A percentile compares a stretch with the other conserved stretches of the same genome.
Conservation (phyloP, 23 tunicate genomes). For the Halocynthia aurantium region DNA sequence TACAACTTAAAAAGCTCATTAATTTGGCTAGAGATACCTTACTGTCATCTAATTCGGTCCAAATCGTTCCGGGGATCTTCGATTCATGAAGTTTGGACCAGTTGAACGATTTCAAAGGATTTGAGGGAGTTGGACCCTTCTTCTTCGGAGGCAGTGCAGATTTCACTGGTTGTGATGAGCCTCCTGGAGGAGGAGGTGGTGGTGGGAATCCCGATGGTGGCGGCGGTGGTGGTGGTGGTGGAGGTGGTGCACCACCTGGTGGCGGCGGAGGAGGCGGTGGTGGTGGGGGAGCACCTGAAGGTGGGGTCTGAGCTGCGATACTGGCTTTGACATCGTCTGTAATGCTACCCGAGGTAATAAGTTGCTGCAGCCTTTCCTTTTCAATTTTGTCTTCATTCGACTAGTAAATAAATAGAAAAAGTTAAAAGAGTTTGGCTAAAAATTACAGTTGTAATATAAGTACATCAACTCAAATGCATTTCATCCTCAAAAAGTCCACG, state of each 20-base stretch:
- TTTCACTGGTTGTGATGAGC: neutral
- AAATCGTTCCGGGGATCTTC: conserved; percentile 83
- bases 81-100: conserved; percentile 91
- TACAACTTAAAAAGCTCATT: neutral
- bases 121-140: conserved; percentile 73
- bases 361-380: conserved; percentile 58
- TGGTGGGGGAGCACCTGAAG: conserved; percentile 34
- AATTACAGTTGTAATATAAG: neutral
- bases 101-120: conserved; percentile 91
- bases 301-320: conserved; percentile 19
- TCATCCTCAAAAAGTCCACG: neutral
- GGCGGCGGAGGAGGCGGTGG: conserved; percentile 49
- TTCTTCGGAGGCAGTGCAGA: conserved; percentile 32
- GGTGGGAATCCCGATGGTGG: conserved; percentile 58
- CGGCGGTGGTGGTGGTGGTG: conserved; percentile 88
- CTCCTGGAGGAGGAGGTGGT: conserved; percentile 75
- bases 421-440: neutral
- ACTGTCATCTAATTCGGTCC: conserved; percentile 75
- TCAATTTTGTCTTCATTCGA: conserved; percentile 48
- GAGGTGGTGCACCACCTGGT: conserved; percentile 61
- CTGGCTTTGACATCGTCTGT: conserved; percentile 63
- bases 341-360: conserved; percentile 55
- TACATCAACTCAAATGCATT: neutral
- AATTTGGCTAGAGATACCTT: conserved; percentile 33
- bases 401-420: conserved; percentile 12